These are phyloP conservation scores for Menidia menidia DNA, from an alignment of 2,797 vertebrate genomes.

Conservation along the genomic window DNA sequence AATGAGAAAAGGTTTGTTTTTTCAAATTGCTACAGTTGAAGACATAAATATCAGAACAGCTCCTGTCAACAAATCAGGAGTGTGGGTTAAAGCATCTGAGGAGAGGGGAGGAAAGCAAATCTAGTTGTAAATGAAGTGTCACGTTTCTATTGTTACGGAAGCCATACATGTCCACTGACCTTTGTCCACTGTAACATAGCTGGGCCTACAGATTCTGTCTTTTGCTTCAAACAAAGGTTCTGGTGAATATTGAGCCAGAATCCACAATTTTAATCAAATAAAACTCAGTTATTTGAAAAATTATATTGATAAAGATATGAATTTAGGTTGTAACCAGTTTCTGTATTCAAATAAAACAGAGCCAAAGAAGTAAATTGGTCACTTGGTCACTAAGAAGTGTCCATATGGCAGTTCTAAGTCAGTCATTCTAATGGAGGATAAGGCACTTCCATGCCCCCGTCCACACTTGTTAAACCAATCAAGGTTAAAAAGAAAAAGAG, in stretches of 20 bases:
- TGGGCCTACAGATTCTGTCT: background rate
- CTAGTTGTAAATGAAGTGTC: slow-evolving; percentile 19
- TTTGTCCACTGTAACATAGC: background rate
- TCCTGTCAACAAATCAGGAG: background rate
- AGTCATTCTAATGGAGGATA: slow-evolving; percentile 62
- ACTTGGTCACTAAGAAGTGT: slow-evolving; percentile 20
- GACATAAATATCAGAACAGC: background rate
- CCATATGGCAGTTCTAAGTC: slow-evolving; percentile 81
- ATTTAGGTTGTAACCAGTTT: too few species aligned
- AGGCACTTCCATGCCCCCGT: slow-evolving; percentile 52
- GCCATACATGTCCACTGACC: background rate
- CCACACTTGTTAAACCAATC: slow-evolving; percentile 33
- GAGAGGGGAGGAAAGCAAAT: slow-evolving; percentile 15
- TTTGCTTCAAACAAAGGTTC: background rate
- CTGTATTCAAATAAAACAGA: background rate
- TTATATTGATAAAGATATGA: too few species aligned
- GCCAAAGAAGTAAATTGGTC: background rate
- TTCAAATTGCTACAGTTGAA: background rate
- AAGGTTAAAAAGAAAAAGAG: background rate
- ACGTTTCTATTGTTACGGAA: slow-evolving; percentile 18
- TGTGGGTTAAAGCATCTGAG: background rate
- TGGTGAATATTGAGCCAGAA: background rate
- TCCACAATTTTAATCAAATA: background rate
- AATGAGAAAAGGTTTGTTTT: background rate
- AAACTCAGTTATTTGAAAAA: too few species aligned